A percentile compares a stretch with the other conserved stretches of the same genome.
phyloP scores from a whole-genome alignment of 2,888 invertebrate species.

The Frankliniella intonsa region DNA sequence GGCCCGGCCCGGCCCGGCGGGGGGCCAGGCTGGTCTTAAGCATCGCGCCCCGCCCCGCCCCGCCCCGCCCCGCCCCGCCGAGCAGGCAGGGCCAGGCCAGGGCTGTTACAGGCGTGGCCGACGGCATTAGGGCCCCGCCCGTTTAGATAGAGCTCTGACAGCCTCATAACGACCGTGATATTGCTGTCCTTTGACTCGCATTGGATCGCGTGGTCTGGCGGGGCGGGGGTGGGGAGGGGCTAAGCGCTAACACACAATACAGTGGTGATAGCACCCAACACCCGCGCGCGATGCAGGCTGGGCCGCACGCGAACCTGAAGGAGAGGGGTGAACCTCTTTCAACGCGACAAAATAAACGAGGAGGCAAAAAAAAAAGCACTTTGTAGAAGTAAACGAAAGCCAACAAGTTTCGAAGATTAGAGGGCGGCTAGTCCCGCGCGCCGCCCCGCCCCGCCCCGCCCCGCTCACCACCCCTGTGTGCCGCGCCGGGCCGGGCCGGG shows the following conservation, averaged over 20 bases:
- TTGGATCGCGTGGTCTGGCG: background rate
- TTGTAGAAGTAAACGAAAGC: no score
- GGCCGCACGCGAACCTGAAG: no score
- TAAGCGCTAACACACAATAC: no score
- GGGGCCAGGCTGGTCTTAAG: no score
- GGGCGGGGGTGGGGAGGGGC: background rate
- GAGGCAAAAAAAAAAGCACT: no score
- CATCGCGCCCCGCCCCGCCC: background rate
- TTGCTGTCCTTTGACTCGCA: slow-evolving; percentile 10
- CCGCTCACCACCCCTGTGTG: background rate
- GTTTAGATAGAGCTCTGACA: slow-evolving; percentile 26
- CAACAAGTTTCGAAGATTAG: no score
- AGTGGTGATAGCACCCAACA: no score
- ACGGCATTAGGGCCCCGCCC: background rate
- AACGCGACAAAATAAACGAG: no score
- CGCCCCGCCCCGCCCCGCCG: background rate
- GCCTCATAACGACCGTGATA: slow-evolving; percentile 9
- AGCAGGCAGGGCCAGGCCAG: background rate
- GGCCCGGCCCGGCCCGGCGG: no score
- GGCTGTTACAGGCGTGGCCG: background rate
- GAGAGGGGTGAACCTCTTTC: no score
- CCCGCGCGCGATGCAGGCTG: no score
- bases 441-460: background rate
- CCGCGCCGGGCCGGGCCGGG: background rate
- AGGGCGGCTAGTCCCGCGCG: no score